Conservation (phyloP, 2,797 vertebrate genomes). For the Ctenopoma kingsleyae region DNA sequence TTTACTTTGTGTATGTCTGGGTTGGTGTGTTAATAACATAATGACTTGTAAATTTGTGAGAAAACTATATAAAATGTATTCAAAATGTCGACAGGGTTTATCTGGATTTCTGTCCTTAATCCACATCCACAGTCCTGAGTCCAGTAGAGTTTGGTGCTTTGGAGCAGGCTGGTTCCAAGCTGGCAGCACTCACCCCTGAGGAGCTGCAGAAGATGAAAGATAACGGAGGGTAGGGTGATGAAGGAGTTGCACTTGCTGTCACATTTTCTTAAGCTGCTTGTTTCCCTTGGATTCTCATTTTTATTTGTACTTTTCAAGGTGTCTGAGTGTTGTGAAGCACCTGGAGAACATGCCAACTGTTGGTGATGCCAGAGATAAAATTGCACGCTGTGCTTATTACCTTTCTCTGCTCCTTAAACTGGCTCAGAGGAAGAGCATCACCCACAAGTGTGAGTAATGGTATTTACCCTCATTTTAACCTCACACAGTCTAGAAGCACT, state of each 20-base stretch:
- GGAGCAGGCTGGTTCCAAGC: conserved; percentile 80
- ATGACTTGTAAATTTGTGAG: too few relatives aligned
- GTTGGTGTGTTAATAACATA: background rate
- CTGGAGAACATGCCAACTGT: conserved; percentile 83
- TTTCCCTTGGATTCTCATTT: background rate
- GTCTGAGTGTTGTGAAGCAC: conserved; percentile 84
- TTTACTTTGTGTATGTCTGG: background rate
- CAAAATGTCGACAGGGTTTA: background rate
- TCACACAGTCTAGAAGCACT: too few relatives aligned
- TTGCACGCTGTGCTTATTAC: conserved; percentile 89
- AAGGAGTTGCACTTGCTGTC: background rate
- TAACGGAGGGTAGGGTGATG: conserved; percentile 81
- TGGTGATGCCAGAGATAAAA: conserved; percentile 81
- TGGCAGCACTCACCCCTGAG: conserved; percentile 83
- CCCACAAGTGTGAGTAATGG: conserved; percentile 87
- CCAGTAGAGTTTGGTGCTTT: conserved; percentile 87
- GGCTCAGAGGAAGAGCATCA: conserved; percentile 79
- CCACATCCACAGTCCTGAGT: conserved; percentile 85
- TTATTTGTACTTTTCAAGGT: conserved; percentile 59
- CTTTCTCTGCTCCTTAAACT: conserved; percentile 89
- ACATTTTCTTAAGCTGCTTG: background rate
- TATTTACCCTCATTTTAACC: background rate
- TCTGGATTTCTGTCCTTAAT: conserved; percentile 51
- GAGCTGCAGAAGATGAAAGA: conserved; percentile 87
- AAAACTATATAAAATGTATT: background rate